Base-by-base conservation (phyloP, 2,888 invertebrate species). In the Atethmia centrago region DNA sequence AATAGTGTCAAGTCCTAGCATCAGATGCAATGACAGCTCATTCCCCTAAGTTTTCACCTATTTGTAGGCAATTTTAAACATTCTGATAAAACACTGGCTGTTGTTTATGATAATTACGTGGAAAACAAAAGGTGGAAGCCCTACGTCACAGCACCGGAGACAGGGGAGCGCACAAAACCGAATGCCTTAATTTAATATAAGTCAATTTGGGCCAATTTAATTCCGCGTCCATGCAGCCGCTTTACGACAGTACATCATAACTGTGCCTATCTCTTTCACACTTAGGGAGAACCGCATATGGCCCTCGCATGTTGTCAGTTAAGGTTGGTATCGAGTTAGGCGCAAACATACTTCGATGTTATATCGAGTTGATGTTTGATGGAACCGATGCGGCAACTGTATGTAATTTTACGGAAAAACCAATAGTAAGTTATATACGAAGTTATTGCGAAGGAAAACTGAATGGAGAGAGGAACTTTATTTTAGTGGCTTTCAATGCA, bases 191-290 rank as follows among this genome's bases (percentile, higher is more conserved):
- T 95, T 95, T 94, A 93, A 95, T 95, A 93, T 90, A 93, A 95
- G 95, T 94, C 95, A 95, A 95, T 95, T 95, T 94, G 90, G 93
- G 94, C 92, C 95, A 95, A 95, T 95, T 95, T 95, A 93, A 95
- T 95, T 94, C 91, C 90, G 90, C 93, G 93, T 89, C 91, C 93
- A 92, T 94, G 92, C 94, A 92, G 91, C 90, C 89, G 88, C 87
- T 90, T 89, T 84, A 89, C 86, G 84, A 88, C 88, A 87, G 88
- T 89, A 90, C 90, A 89, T 90, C 89, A 91, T 88, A 88, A 86
- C 81, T 87, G 74, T 83, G 59, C 62, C 80, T 74, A 72, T 91
- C 92, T 86, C 90, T 87, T 82, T 93, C 88, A 25, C 84, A 77
- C 89, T 66, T 65, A 74, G n/a, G n/a, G 36, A n/a, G 59, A 74